These are phyloP conservation scores for Callyntrura sp. DNA, from an alignment of 2,888 invertebrate species.

Conservation along the genomic window DNA sequence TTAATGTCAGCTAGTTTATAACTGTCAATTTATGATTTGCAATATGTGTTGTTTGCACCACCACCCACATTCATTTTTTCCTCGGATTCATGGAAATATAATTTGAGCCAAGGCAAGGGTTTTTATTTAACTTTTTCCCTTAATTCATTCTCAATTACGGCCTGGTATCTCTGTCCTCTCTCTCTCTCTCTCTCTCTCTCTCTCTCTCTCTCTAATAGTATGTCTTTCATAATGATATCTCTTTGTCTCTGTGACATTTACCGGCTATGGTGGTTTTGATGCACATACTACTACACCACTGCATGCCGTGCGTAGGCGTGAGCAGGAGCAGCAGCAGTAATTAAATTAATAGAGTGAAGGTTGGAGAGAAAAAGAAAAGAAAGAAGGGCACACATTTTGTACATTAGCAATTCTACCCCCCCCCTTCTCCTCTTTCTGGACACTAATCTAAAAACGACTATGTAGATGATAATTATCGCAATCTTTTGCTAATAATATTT, in stretches of 20 bases:
- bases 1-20: constrained; percentile 21
- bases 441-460: neutral
- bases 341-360: neutral
- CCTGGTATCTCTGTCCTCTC: neutral
- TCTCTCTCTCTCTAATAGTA: neutral
- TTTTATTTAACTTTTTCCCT: constrained; percentile 40
- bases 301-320: neutral
- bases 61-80: constrained; percentile 34
- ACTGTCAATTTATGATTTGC: constrained; percentile 18
- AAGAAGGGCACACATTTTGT: neutral
- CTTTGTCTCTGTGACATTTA: neutral
- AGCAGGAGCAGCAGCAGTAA: neutral
- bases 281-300: neutral
- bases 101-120: constrained; percentile 14
- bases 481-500: neutral
- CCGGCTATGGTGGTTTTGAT: neutral
- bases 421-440: neutral
- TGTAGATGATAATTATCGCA: neutral
- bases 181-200: neutral
- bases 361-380: neutral
- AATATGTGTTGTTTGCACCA: constrained; percentile 8
- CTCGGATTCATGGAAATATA: constrained; percentile 38
- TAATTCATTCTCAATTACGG: neutral
- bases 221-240: neutral
- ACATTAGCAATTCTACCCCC: neutral